Conservation (phyloP, 2,888 invertebrate genomes). For the Nemotelus pantherinus region DNA sequence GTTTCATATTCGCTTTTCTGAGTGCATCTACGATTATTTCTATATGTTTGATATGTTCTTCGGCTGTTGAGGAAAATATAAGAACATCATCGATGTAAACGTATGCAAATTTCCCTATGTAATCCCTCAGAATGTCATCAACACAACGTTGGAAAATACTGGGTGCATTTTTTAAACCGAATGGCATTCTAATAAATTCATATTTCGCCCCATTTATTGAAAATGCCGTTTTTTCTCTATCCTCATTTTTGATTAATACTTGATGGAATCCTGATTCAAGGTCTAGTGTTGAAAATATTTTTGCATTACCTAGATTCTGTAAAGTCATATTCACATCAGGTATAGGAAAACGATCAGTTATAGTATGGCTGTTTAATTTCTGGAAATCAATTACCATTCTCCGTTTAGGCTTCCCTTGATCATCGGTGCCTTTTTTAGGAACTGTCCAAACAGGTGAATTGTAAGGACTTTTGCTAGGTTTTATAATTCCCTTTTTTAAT, state of each 20-base stretch:
- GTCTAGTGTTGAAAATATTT: conserved; percentile 20
- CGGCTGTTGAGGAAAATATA: conserved; percentile 52
- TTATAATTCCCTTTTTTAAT: not conserved
- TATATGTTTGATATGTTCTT: conserved; percentile 45
- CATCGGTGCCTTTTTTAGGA: not conserved
- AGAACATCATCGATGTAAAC: conserved; percentile 14
- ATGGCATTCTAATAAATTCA: conserved; percentile 45
- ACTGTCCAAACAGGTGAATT: conserved; percentile 8
- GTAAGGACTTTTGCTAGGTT: not conserved
- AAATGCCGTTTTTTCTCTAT: conserved; percentile 13
- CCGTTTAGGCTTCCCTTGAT: not conserved
- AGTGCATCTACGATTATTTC: conserved; percentile 43
- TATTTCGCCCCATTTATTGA: conserved; percentile 32
- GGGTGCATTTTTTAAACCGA: conserved; percentile 47
- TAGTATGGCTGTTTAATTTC: not conserved
- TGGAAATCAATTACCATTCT: not conserved
- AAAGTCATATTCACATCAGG: conserved; percentile 1
- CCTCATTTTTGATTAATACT: not conserved
- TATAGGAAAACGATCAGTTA: not conserved
- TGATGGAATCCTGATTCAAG: conserved; percentile 28
- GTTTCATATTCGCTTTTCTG: conserved; percentile 51
- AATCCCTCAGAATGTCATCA: conserved; percentile 42
- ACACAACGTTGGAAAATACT: conserved; percentile 47
- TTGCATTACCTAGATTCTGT: conserved; percentile 10
- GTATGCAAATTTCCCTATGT: conserved; percentile 52